Evolutionary conservation across 1,140 invertebrate species (phyloP).

Genomic region (Brachionus asplanchnoidis): DNA sequence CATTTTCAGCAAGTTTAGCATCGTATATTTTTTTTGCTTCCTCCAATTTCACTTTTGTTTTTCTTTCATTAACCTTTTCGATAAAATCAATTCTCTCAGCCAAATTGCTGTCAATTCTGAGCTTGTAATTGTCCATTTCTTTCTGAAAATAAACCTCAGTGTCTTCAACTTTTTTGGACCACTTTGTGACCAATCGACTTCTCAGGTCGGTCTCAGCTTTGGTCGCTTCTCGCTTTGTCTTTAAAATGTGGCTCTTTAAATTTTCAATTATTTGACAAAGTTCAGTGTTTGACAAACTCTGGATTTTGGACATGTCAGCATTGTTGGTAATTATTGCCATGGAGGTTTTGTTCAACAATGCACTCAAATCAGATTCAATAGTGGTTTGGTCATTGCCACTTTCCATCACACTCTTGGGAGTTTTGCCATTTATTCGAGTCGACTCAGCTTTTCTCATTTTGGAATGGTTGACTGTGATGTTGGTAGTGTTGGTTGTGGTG

Average conservation of each 20-base stretch:
- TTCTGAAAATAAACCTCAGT: conserved; percentile 15
- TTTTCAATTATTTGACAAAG: neutral
- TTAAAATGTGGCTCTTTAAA: neutral
- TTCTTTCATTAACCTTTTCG: neutral
- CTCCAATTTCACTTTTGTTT: neutral
- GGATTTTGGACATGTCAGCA: neutral
- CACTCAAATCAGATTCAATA: neutral
- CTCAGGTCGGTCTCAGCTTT: neutral
- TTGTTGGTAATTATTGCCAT: neutral
- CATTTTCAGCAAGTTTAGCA: neutral
- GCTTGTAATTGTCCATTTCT: conserved; percentile 18
- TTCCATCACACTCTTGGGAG: neutral
- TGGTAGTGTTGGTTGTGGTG: neutral
- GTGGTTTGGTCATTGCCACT: neutral
- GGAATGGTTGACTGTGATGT: neutral
- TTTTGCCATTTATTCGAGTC: conserved; percentile 4
- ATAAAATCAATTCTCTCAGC: neutral
- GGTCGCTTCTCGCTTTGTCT: neutral
- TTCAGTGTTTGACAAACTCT: neutral
- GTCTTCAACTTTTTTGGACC: conserved; percentile 33
- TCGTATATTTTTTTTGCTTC: neutral
- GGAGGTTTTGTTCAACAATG: neutral
- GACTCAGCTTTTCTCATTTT: neutral
- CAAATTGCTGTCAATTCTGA: neutral
- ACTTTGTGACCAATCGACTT: neutral